These are phyloP conservation scores for Nesoenas mayeri DNA, from an alignment of 2,113 vertebrate species.

Conservation along the genomic window DNA sequence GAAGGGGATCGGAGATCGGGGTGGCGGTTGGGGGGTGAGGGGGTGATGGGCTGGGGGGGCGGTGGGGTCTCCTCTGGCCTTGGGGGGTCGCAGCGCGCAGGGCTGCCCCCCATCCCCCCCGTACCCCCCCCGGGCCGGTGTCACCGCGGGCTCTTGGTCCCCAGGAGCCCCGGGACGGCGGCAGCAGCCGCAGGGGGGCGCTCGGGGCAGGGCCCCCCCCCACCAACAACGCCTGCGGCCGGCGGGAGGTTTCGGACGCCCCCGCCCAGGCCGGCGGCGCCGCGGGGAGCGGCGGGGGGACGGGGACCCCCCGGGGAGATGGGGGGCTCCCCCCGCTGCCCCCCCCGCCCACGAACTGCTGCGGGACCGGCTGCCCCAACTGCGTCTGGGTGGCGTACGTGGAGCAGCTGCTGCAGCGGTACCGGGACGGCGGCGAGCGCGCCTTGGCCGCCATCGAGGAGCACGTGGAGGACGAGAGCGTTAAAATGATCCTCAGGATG, in stretches of 20 bases:
- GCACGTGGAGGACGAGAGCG: constrained; percentile 84
- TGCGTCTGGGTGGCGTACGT: constrained; percentile 92
- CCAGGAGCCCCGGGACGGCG: not conserved
- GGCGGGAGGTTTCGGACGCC: not conserved
- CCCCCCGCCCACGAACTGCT: constrained; percentile 86
- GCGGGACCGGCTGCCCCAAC: constrained; percentile 92
- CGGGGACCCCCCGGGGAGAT: fast-evolving
- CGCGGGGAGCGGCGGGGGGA: fast-evolving
- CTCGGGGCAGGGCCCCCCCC: too few relatives aligned
- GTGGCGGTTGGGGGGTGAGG: too few relatives aligned
- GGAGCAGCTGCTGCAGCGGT: constrained; percentile 80
- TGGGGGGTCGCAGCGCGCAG: not conserved
- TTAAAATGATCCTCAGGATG: constrained; percentile 88
- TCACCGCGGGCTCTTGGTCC: fast-evolving
- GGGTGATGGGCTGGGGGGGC: too few relatives aligned
- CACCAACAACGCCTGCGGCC: too few relatives aligned
- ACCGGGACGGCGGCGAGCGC: constrained; percentile 76
- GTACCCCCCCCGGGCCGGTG: fast-evolving
- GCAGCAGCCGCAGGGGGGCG: too few relatives aligned
- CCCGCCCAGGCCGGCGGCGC: fast-evolving
- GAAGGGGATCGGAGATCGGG: too few relatives aligned
- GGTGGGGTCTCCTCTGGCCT: too few relatives aligned
- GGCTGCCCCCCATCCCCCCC: not conserved
- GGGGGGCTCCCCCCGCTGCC: not conserved
- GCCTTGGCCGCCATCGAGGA: constrained; percentile 84